These are phyloP conservation scores for Drosophila murphyi DNA, from an alignment of 1,140 invertebrate species.

Conservation along the genomic window DNA sequence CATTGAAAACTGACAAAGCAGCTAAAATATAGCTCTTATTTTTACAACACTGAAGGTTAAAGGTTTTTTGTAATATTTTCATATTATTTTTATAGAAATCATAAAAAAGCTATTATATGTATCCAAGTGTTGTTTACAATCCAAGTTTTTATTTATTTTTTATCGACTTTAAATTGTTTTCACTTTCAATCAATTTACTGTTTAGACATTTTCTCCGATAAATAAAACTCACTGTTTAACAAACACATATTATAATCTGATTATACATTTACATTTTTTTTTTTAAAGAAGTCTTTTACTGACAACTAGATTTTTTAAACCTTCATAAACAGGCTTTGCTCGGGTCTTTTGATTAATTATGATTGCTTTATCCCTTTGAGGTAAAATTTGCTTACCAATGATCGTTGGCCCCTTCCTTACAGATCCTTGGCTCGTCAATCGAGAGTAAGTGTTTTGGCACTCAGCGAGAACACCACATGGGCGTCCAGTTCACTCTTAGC, in stretches of 20 bases:
- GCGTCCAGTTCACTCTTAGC: slow-evolving; percentile 48
- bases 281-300: not conserved
- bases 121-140: too few species aligned
- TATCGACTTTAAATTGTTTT: too few species aligned
- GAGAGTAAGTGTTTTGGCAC: slow-evolving; percentile 71
- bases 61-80: too few species aligned
- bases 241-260: too few species aligned
- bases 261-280: too few species aligned
- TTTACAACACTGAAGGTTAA: not conserved
- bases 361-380: not conserved
- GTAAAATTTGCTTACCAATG: not conserved
- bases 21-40: not conserved
- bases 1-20: not conserved
- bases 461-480: slow-evolving; percentile 35
- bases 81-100: not conserved
- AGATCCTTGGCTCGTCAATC: slow-evolving; percentile 44
- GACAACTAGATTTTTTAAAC: not conserved
- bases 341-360: not conserved
- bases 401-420: not conserved
- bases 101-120: too few species aligned
- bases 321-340: not conserved
- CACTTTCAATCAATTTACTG: too few species aligned
- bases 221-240: too few species aligned
- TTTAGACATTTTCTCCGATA: too few species aligned
- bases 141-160: too few species aligned